phyloP scores from a whole-genome alignment of 2,888 invertebrate species.

The Ormyrus rosae region DNA sequence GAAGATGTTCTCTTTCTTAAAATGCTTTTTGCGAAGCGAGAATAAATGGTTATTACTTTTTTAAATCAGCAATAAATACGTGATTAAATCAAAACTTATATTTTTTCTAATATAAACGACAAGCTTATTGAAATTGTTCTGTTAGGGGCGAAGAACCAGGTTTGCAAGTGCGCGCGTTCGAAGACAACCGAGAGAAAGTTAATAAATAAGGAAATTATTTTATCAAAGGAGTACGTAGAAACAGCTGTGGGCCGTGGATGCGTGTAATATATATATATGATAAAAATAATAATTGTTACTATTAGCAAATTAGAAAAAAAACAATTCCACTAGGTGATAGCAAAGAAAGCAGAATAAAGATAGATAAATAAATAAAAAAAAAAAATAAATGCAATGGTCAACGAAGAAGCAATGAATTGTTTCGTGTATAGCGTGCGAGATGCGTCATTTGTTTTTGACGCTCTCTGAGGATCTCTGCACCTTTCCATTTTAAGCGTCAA shows the following conservation, averaged over 20 bases:
- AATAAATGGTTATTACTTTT: not conserved
- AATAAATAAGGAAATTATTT: constrained; percentile 35
- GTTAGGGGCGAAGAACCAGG: not conserved
- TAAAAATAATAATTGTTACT: constrained; percentile 30
- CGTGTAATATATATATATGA: constrained; percentile 33
- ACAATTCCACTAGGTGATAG: constrained; percentile 45
- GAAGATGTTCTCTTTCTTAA: not conserved
- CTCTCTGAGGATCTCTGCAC: constrained; percentile 10
- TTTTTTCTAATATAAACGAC: not conserved
- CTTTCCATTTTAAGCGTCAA: constrained; percentile 6
- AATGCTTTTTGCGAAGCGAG: not conserved
- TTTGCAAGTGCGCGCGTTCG: constrained; percentile 7
- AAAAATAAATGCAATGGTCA: constrained; percentile 33
- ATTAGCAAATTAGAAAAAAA: constrained; percentile 26
- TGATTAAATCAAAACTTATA: constrained; percentile 13
- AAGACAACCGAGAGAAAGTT: constrained; percentile 20
- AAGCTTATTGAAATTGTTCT: not conserved
- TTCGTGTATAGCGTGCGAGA: constrained; percentile 16
- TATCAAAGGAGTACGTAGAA: constrained; percentile 8
- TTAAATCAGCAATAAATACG: not conserved
- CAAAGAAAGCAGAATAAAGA: constrained; percentile 25
- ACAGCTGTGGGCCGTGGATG: not conserved
- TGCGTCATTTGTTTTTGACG: constrained; percentile 19
- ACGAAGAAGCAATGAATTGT: constrained; percentile 40
- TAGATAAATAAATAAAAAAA: constrained; percentile 33